A percentile compares a stretch with the other conserved stretches of the same genome.
Evolutionary conservation across 2,113 vertebrate genomes (phyloP).

Genomic region (Platysternon megacephalum): DNA sequence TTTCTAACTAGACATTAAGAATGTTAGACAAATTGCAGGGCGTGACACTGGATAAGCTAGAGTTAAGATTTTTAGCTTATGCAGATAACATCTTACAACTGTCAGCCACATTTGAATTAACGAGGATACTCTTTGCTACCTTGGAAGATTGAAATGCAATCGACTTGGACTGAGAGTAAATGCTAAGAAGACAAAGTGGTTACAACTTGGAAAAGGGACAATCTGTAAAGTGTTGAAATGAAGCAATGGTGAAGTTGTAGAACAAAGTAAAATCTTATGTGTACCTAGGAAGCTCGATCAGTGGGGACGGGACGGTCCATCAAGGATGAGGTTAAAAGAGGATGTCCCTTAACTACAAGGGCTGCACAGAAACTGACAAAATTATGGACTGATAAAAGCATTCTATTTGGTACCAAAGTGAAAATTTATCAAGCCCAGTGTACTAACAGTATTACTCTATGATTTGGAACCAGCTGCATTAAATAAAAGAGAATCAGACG

Average conservation of each 20-base stretch:
- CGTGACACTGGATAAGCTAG: neutral
- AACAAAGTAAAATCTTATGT: neutral
- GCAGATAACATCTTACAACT: neutral
- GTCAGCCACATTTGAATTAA: neutral
- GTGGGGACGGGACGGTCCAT: neutral
- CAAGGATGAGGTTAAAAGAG: neutral
- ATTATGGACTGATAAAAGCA: neutral
- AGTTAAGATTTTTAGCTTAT: neutral
- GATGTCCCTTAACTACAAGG: neutral
- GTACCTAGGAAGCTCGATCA: neutral
- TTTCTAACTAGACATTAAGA: neutral
- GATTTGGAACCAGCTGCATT: neutral
- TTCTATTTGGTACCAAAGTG: neutral
- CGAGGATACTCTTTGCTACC: neutral
- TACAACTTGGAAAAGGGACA: neutral
- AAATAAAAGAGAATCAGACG: neutral
- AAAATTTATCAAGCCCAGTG: neutral
- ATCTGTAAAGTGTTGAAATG: neutral
- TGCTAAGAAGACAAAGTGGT: neutral
- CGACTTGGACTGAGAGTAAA: neutral
- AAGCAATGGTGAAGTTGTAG: neutral
- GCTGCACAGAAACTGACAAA: neutral
- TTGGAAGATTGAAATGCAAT: no score
- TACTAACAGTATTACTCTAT: neutral
- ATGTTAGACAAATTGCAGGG: neutral